Conservation (phyloP, 2,888 invertebrate genomes). For the Asteroscopus sphinx region DNA sequence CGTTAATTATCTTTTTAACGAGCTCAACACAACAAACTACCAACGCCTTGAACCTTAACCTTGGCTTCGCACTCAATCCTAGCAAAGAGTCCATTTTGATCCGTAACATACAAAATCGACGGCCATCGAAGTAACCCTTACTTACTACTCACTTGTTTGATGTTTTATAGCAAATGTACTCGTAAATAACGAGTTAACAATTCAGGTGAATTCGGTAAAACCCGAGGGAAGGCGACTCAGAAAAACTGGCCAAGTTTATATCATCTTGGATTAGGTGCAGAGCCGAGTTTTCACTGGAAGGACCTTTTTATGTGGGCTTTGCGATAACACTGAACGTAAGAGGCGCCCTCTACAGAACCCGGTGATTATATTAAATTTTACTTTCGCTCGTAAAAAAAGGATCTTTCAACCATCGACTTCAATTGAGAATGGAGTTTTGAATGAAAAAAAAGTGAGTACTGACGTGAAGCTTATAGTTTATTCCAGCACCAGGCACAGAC, state of each 20-base stretch:
- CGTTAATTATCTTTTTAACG: no score
- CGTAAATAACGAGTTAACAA: conserved; percentile 25
- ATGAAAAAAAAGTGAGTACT: no score
- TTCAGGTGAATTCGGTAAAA: conserved; percentile 29
- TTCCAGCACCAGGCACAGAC: no score
- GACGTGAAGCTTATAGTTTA: no score
- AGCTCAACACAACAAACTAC: no score
- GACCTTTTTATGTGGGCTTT: conserved; percentile 33
- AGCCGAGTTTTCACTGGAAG: conserved; percentile 27
- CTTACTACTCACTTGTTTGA: conserved; percentile 32
- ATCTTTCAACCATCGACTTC: conserved; percentile 6
- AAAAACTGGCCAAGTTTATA: conserved; percentile 37
- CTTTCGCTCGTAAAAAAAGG: conserved; percentile 28
- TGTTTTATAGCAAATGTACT: conserved; percentile 27
- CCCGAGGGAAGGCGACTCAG: conserved; percentile 6
- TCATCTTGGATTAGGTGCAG: conserved; percentile 43
- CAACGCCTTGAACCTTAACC: no score
- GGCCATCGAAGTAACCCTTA: conserved; percentile 7
- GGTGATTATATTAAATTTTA: conserved; percentile 30
- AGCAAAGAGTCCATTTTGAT: not conserved
- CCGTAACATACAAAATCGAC: not conserved
- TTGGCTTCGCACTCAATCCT: no score
- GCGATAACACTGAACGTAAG: conserved; percentile 36
- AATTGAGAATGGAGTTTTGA: not conserved
- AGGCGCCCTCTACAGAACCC: conserved; percentile 17